Base-by-base conservation (phyloP, 2,888 invertebrate genomes). In the Dryomyza anilis region DNA sequence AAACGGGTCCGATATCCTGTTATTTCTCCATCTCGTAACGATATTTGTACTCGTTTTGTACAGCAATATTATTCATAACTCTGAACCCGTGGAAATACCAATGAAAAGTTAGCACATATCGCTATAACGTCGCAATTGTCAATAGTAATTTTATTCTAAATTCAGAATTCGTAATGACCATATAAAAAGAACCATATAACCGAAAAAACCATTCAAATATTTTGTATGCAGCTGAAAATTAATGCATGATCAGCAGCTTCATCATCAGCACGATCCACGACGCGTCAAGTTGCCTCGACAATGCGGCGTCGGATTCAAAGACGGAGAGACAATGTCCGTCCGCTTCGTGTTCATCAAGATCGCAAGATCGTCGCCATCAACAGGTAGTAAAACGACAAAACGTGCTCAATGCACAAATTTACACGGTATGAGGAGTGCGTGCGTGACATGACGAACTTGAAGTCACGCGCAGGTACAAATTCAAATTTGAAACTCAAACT, bases 301-400 rank as follows among this genome's bases (percentile, higher is more conserved):
- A 21, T 12, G 48, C 25, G 48, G 19, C 25, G 25, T 48, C 43
- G 43, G 8, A 7, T 7, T 43, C n/a, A 5, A 7, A 7, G 16
- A 8, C 27, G n/a, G n/a, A n/a, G n/a, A n/a, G 23, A 1, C 33
- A 12, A 4, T 36, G 33, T 12, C 21, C 36, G 36, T 55, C 36
- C 16, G 19, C 33, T 19, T 19, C 55, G 14, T 36, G 19, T 10
- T 21, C 33, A n/a, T 33, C 33, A 10, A 5, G 19, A 19, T 36
- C 55, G n/a, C 45, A 16, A 27, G 23, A 19, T 30, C 48, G 43
- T 29, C 69, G 67, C 67, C 73, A 73, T 72, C 77, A 77, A 77
- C 80, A 79, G 79, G 80, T 79, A 79, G 78, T 79, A 77, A 76
- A 77, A 73, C 69, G 72, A 68, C 72, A 71, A 75, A 78, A 79